Conservation (phyloP, 1,140 invertebrate genomes). For the Drosophila orena region DNA sequence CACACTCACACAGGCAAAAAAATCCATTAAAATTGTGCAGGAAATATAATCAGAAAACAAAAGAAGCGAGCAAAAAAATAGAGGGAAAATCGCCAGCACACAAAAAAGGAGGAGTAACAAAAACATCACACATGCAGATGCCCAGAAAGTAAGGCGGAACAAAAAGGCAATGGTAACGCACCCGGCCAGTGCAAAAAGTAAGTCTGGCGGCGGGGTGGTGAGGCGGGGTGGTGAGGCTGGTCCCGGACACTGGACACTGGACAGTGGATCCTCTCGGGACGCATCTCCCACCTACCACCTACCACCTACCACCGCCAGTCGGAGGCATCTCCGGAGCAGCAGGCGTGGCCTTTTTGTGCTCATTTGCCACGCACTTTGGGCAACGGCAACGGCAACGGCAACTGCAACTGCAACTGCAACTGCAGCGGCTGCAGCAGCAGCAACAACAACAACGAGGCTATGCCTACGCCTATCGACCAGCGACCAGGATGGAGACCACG, state of each 20-base stretch:
- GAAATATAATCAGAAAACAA: constrained; percentile 68
- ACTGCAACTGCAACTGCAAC: not conserved
- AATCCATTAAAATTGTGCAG: constrained; percentile 82
- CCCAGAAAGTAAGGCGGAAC: constrained; percentile 14
- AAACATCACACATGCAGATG: constrained; percentile 13
- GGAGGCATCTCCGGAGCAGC: constrained; percentile 14
- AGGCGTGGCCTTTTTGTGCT: constrained; percentile 77
- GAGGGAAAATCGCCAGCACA: constrained; percentile 27
- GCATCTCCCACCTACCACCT: not conserved
- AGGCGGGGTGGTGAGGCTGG: no score
- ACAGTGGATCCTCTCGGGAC: not conserved
- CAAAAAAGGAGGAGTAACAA: constrained; percentile 7
- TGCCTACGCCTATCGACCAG: constrained; percentile 31
- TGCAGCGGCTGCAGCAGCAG: constrained; percentile 1
- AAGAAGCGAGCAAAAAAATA: constrained; percentile 35
- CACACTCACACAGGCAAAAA: constrained; percentile 43
- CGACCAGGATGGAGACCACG: constrained; percentile 19
- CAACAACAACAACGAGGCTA: constrained; percentile 11
- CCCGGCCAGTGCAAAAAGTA: constrained; percentile 15
- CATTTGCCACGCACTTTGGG: constrained; percentile 79
- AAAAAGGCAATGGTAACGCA: constrained; percentile 12
- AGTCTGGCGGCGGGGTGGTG: no score
- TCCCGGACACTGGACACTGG: not conserved
- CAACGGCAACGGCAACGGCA: constrained; percentile 48
- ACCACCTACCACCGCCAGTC: not conserved